phyloP scores from a whole-genome alignment of 2,797 vertebrate genomes.

The Agapornis canus region DNA sequence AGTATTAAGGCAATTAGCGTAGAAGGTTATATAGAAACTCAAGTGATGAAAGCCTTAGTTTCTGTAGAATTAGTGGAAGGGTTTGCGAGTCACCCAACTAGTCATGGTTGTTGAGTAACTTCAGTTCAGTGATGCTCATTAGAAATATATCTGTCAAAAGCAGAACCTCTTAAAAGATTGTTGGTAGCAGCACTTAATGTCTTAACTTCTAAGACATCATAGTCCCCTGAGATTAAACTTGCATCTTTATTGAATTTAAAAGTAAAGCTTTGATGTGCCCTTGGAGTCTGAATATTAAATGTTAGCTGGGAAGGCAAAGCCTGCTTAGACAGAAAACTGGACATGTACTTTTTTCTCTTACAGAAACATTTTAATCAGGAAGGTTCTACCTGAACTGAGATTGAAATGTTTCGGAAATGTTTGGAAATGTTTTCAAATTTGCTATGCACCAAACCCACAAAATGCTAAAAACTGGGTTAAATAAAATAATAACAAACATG shows the following conservation, averaged over 20 bases:
- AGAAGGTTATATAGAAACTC: not conserved
- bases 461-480: not conserved
- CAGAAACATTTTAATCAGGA: not conserved
- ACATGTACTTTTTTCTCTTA: not conserved
- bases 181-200: not conserved
- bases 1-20: not conserved
- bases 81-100: not conserved
- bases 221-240: constrained; percentile 28
- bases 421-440: not conserved
- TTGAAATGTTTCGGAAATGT: not conserved
- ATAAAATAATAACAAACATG: not conserved
- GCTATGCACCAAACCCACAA: not conserved
- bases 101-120: not conserved
- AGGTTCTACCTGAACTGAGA: not conserved
- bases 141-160: constrained; percentile 5
- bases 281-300: not conserved
- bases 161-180: not conserved
- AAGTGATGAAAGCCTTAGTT: not conserved
- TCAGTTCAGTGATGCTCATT: not conserved
- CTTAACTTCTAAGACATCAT: constrained; percentile 12
- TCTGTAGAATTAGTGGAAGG: not conserved
- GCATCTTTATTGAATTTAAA: constrained; percentile 27
- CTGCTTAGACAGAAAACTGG: not conserved
- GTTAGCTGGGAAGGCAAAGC: not conserved
- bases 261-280: constrained; percentile 44